Base-by-base conservation (phyloP, 2,113 vertebrate species). In the Accipiter cooperii region DNA sequence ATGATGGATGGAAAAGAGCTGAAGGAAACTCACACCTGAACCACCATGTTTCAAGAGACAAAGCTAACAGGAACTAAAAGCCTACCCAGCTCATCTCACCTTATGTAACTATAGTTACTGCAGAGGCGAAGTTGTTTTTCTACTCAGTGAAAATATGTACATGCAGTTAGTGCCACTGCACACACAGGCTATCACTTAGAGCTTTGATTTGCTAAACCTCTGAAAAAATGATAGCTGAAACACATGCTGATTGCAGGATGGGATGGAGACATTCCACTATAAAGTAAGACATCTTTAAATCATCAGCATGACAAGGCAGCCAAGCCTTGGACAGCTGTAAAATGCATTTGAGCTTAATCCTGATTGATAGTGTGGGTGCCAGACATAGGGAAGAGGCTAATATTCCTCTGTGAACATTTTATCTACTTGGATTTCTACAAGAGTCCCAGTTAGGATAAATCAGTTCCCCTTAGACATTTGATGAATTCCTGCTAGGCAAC, bases 401-500 rank as follows among this genome's bases (percentile, higher is more conserved):
- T 89, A 88, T 40, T 92, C 85, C 60, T 74, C 79, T 57, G 51
- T 51, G 84, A 94, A 90, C 55, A 47, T 75, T 91, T 84, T 34
- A 89, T 40, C 83, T 86, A 71, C 64, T 77, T 77, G 75, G 60
- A 88, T 94, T 93, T 94, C 86, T 89, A 49, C 38, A 60, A 5
- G 24, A 95, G n/a, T 84, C 47, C n/a, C 55, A 75, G 78, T 83
- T 73, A 71, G 51, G 73, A 87, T 86, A 93, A 83, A 90, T 83
- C 74, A 65, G 49, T 28, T 96, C 68, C 42, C 63, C 86, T 92
- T n/a, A 93, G 66, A 80, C 40, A 88, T 88, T 24, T 74, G 46
- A 90, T 77, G 49, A 95, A 93, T 88, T 83, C 87, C 87, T 91
- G 77, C 70, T 83, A 93, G 44, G 90, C 87, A 85, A 93, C 63